Base-by-base conservation (phyloP, 2,888 invertebrate genomes). In the Plagiodera versicolora region DNA sequence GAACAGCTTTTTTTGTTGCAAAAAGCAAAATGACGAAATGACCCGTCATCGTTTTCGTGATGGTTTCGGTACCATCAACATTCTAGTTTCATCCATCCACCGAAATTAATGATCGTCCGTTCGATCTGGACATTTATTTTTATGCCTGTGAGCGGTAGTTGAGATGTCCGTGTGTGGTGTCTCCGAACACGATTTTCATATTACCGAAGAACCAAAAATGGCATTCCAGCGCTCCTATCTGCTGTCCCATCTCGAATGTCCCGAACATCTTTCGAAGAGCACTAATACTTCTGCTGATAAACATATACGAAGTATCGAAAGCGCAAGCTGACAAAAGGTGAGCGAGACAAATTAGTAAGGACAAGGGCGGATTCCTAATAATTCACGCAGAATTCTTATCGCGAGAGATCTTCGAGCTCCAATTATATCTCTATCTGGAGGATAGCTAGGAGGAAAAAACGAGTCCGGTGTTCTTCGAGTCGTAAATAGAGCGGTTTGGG, bases 271-370 rank as follows among this genome's bases (percentile, higher is more conserved):
- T 69, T 32, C 32, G 64, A 66, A 66, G 72, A 68, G 74, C 74
- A 73, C 74, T 75, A 74, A 75, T 75, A 73, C 75, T 74, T 73
- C 68, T 68, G 71, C 75, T 74, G 77, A 78, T 77, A 77, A 77
- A 79, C 78, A 78, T 74, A 74, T 77, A 68, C 72, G 74, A 74
- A 74, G 74, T 75, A 74, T 75, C 71, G 71, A 68, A 70, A 71
- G 74, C 74, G 78, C 77, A 76, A 75, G 76, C 70, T 76, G 67
- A 75, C 72, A 74, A 77, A 77, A 75, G 76, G 73, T 71, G 70
- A 75, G 67, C 75, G 74, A 75, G 74, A 75, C 77, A 79, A 78
- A 79, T 79, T 79, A 79, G 78, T 77, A 74, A 76, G 72, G 76
- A 78, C 78, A 77, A 73, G 74, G 69, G 73, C 74, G 72, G 71